These are phyloP conservation scores for Aspidoscelis tigris DNA, from an alignment of 2,113 vertebrate species.

Conservation along the genomic window DNA sequence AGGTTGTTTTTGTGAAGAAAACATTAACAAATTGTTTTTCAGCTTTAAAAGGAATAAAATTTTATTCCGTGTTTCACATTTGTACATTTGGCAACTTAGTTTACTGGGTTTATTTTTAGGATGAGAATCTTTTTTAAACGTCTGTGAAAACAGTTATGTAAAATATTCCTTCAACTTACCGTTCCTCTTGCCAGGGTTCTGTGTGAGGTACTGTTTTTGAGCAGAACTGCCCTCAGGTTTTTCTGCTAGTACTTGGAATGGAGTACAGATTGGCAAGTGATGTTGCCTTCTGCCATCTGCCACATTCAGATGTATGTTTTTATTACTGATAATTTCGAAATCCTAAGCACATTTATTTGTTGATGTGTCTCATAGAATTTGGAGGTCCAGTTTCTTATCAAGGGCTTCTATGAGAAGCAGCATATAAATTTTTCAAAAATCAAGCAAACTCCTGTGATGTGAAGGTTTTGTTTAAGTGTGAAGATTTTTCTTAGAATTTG, in stretches of 20 bases:
- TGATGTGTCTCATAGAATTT: not conserved
- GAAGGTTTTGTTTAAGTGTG: not conserved
- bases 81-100: not conserved
- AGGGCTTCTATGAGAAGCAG: no score
- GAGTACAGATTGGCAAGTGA: not conserved
- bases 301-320: not conserved
- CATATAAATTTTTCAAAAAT: not conserved
- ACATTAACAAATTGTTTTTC: not conserved
- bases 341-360: not conserved
- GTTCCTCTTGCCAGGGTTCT: slow-evolving; percentile 41
- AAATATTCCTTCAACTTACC: slow-evolving; percentile 41
- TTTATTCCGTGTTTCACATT: not conserved
- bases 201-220: slow-evolving; percentile 36
- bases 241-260: not conserved
- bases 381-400: not conserved
- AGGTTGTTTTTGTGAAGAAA: slow-evolving; percentile 8
- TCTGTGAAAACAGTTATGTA: not conserved
- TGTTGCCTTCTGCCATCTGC: slow-evolving; percentile 29
- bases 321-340: not conserved
- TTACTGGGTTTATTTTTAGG: not conserved
- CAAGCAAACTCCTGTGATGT: not conserved
- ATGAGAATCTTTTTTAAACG: no score
- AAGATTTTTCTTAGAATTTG: no score
- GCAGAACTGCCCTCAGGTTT: slow-evolving; percentile 1
- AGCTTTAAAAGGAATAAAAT: slow-evolving; percentile 1